Conservation (phyloP, 2,113 vertebrate genomes). For the Lepisosteus osseus region DNA sequence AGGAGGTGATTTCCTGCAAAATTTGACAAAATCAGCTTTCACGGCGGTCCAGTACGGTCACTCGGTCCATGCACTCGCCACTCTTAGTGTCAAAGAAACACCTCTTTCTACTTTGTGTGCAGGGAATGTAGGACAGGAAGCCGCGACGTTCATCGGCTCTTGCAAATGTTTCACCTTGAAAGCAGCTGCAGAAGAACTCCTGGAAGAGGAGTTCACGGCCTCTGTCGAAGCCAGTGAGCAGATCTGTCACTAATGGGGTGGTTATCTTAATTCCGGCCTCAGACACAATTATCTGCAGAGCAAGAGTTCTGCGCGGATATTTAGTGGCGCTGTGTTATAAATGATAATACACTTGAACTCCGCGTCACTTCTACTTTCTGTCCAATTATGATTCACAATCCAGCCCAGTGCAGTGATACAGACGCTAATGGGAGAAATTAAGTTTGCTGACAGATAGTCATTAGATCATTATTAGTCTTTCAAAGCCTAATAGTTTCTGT, state of each 20-base stretch:
- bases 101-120: no score
- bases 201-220: neutral
- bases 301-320: neutral
- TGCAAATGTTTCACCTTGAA: no score
- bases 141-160: no score
- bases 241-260: neutral
- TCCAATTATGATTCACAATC: neutral
- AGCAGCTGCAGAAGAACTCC: no score
- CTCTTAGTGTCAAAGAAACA: no score
- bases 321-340: constrained; percentile 3
- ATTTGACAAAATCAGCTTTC: no score
- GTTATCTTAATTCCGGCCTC: neutral
- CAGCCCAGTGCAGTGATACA: neutral
- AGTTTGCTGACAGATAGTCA: neutral
- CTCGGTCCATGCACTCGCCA: no score
- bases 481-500: no score
- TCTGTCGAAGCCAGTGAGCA: neutral
- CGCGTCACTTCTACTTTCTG: neutral
- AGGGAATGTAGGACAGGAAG: no score
- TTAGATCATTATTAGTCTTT: no score
- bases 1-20: no score
- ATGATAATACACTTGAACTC: neutral
- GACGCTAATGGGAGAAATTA: constrained; percentile 3
- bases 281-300: constrained; percentile 6
- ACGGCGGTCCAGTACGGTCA: no score